Conservation (phyloP, 1,140 invertebrate species). For the Sipha flava region DNA sequence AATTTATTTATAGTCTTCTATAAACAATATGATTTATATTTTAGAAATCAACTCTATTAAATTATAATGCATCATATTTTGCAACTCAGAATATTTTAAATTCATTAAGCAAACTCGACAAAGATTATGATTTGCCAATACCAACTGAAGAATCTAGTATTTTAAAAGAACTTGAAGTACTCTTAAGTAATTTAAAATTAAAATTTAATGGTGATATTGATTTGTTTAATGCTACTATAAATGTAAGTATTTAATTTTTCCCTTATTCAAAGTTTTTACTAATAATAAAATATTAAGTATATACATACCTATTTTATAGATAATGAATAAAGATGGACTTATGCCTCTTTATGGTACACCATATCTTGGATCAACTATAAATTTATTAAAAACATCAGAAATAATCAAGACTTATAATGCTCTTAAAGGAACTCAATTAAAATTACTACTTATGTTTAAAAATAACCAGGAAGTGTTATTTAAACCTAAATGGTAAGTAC, state of each 20-base stretch:
- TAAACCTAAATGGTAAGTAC: constrained; percentile 68
- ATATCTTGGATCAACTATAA: constrained; percentile 60
- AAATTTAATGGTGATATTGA: neutral
- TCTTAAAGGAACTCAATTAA: constrained; percentile 79
- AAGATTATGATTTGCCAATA: neutral
- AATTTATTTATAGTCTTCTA: too few species aligned
- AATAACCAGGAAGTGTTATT: constrained; percentile 73
- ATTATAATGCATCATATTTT: neutral
- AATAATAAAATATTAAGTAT: too few species aligned
- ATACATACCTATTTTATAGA: too few species aligned
- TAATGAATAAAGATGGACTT: constrained; percentile 58
- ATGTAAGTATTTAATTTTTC: neutral
- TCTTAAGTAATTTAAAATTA: neutral
- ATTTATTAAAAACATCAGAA: constrained; percentile 57
- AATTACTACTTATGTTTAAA: constrained; percentile 68
- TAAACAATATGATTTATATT: too few species aligned
- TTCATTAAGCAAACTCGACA: neutral
- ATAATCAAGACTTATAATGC: constrained; percentile 68
- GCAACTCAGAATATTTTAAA: neutral
- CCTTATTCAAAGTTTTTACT: neutral
- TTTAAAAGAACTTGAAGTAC: neutral
- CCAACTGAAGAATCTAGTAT: neutral
- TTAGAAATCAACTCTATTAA: neutral
- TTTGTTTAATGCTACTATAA: neutral
- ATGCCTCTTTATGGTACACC: constrained; percentile 53